Evolutionary conservation across 2,888 invertebrate genomes (phyloP), one percentile per base, ranked within the genome.

Genomic region (Elysia crispata): DNA sequence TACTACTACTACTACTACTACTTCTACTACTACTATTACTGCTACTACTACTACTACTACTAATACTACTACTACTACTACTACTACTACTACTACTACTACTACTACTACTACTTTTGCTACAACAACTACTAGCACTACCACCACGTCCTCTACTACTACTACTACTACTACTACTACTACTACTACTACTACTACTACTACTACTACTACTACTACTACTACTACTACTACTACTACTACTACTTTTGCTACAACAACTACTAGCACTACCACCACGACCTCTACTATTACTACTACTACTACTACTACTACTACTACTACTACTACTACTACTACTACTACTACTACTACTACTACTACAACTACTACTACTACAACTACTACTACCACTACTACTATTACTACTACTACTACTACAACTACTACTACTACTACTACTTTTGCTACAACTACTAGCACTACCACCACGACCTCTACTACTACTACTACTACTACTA

Each of bases 1-100:
- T 67, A 67, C 67, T 67, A 67, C 67, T 67, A 67, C 67, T 67
- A 67, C 67, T 28, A 67, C 67, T 67, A 67, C 67, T 28, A 67
- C 67, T 67, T 25, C 67, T 67, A 67, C 67, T 28, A 67, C 67
- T 67, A 67, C 67, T 67, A 8, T 5, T 28, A 25, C 23, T 3
- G 5, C n/a, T n/a, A n/a, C n/a, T n/a, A n/a, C n/a, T n/a, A n/a
- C n/a, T n/a, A n/a, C n/a, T n/a, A n/a, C n/a, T n/a, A n/a, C n/a
- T n/a, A n/a, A n/a, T n/a, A n/a, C n/a, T n/a, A n/a, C n/a, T n/a
- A n/a, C n/a, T n/a, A n/a, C n/a, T n/a, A n/a, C n/a, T n/a, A n/a
- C n/a, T n/a, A n/a, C n/a, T n/a, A n/a, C n/a, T n/a, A n/a, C 6
- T 28, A 67, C 67, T n/a, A n/a, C n/a, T n/a, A n/a, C n/a, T n/a